phyloP scores from a whole-genome alignment of 2,113 vertebrate genomes.

The Percopsis transmontana region DNA sequence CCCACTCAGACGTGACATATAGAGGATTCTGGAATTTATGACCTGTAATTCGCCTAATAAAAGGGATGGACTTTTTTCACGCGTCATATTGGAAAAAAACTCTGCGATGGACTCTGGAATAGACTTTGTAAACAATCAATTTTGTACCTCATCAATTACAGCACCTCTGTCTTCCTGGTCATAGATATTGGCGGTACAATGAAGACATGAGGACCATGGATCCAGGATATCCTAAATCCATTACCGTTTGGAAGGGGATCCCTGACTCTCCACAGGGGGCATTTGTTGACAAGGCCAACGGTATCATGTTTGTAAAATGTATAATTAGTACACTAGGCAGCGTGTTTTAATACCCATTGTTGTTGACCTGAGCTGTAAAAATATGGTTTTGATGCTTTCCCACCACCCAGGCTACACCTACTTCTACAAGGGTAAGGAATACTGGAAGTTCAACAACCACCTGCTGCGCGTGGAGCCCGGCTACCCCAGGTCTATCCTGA shows the following conservation, averaged over 20 bases:
- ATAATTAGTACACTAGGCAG: not conserved
- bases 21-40: too few relatives aligned
- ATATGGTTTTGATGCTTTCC: not conserved
- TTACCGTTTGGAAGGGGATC: slow-evolving; percentile 97
- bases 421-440: slow-evolving; percentile 99
- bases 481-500: slow-evolving; percentile 95
- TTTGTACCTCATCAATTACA: too few relatives aligned
- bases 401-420: slow-evolving; percentile 89
- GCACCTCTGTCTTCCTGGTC: slow-evolving; percentile 8
- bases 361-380: not conserved
- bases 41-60: too few relatives aligned
- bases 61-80: too few relatives aligned
- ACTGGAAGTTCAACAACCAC: slow-evolving; percentile 99
- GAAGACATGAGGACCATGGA: slow-evolving; percentile 99
- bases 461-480: slow-evolving; percentile 92
- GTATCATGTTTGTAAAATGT: slow-evolving; percentile 67
- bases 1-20: too few relatives aligned
- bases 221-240: slow-evolving; percentile 95
- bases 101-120: too few relatives aligned
- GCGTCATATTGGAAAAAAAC: too few relatives aligned
- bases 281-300: slow-evolving; percentile 96
- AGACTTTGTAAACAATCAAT: too few relatives aligned
- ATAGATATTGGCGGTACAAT: slow-evolving; percentile 97
- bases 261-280: slow-evolving; percentile 97
- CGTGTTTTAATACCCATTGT: not conserved